Conservation (phyloP, 2,113 vertebrate species). For the Steatornis caripensis region DNA sequence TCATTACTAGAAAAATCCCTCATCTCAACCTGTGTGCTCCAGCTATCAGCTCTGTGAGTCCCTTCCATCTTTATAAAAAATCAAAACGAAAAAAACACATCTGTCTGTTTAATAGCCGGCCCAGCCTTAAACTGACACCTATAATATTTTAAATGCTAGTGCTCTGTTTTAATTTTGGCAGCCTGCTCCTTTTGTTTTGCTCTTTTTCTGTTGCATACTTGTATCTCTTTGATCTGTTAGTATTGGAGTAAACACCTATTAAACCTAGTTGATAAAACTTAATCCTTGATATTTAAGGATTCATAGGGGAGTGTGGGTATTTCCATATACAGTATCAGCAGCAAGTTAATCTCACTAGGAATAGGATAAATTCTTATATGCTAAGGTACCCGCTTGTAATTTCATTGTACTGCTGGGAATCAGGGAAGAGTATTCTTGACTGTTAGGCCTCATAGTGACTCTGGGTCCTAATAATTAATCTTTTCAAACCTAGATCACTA, state of each 20-base stretch:
- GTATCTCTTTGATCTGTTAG: neutral
- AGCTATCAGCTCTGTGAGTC: neutral
- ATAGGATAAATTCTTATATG: neutral
- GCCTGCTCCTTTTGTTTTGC: neutral
- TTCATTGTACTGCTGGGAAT: neutral
- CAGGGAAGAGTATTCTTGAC: neutral
- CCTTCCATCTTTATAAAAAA: neutral
- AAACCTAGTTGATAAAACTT: neutral
- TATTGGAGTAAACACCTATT: neutral
- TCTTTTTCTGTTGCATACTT: neutral
- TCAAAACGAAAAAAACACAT: fast-evolving
- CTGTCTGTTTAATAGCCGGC: too few species aligned
- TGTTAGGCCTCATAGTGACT: neutral
- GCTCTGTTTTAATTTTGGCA: neutral
- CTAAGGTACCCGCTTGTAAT: neutral
- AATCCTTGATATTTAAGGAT: neutral
- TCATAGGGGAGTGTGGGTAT: fast-evolving
- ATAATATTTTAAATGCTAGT: neutral
- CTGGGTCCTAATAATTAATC: neutral
- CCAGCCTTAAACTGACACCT: too few species aligned
- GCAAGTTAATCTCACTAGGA: neutral
- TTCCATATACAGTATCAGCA: neutral
- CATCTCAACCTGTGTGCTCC: neutral
- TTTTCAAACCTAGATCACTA: neutral
- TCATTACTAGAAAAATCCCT: neutral